phyloP scores from a whole-genome alignment of 2,797 vertebrate species.

The Lepilemur septentrionalis region DNA sequence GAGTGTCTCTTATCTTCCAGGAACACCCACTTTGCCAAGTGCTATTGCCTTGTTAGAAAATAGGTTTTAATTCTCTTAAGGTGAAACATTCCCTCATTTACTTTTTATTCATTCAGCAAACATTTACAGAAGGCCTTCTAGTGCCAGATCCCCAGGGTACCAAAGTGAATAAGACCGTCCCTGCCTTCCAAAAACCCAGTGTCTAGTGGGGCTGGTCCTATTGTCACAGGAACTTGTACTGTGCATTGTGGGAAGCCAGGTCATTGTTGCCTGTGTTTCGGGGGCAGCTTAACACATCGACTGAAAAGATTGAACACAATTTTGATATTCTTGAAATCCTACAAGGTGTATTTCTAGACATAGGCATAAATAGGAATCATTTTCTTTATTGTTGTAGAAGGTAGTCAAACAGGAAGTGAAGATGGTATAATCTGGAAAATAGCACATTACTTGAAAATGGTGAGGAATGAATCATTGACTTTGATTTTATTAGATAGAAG shows the following conservation, averaged over 20 bases:
- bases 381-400: constrained; percentile 51
- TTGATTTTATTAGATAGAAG: constrained; percentile 48
- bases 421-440: constrained; percentile 47
- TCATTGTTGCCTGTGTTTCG: constrained; percentile 5
- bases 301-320: constrained; percentile 7
- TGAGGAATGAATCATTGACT: constrained; percentile 53
- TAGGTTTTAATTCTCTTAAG: constrained; percentile 59
- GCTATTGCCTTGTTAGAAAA: constrained; percentile 49
- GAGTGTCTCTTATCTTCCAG: constrained; percentile 61
- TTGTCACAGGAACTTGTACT: not conserved
- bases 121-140: constrained; percentile 53
- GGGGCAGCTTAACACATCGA: not conserved
- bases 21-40: constrained; percentile 44
- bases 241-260: not conserved
- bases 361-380: constrained; percentile 5
- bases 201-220: not conserved
- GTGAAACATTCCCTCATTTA: constrained; percentile 67
- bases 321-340: constrained; percentile 29
- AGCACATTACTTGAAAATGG: not conserved
- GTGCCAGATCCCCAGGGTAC: constrained; percentile 58
- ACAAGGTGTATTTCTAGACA: not conserved
- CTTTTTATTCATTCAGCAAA: constrained; percentile 51
- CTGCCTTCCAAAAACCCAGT: not conserved
- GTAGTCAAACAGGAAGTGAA: constrained; percentile 24
- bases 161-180: not conserved